Conservation (phyloP, 2,888 invertebrate species). For the Chymomyza fuscimana region DNA sequence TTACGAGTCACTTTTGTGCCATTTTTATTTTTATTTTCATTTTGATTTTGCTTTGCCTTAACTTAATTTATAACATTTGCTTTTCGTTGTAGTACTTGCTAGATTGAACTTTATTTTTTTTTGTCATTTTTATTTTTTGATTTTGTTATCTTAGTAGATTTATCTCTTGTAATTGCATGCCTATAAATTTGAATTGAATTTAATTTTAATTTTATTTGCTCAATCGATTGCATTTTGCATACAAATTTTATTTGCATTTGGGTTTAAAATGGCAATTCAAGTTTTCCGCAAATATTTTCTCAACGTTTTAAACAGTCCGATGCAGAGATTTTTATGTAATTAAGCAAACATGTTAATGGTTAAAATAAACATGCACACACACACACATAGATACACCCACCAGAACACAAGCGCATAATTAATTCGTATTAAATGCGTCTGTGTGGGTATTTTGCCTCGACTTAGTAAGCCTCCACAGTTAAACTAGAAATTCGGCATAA, state of each 20-base stretch:
- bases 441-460: constrained; percentile 16
- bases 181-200: constrained; percentile 52
- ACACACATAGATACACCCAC: constrained; percentile 12
- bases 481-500: constrained; percentile 41
- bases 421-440: constrained; percentile 49
- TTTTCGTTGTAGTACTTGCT: constrained; percentile 7
- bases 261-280: constrained; percentile 29
- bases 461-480: background rate
- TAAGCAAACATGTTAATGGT: constrained; percentile 45
- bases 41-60: constrained; percentile 23
- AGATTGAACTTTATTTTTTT: constrained; percentile 22
- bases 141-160: constrained; percentile 32
- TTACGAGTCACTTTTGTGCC: constrained; percentile 65
- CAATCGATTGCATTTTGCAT: constrained; percentile 14
- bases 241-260: constrained; percentile 26
- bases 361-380: constrained; percentile 32
- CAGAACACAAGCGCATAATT: constrained; percentile 48
- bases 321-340: constrained; percentile 35
- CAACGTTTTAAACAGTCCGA: background rate
- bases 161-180: constrained; percentile 39
- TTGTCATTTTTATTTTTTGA: constrained; percentile 31
- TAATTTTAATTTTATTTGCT: constrained; percentile 38
- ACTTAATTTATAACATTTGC: constrained; percentile 56
- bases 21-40: constrained; percentile 36
- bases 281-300: constrained; percentile 35